Evolutionary conservation across 2,113 vertebrate genomes (phyloP).

Genomic region (Notothenia coriiceps): DNA sequence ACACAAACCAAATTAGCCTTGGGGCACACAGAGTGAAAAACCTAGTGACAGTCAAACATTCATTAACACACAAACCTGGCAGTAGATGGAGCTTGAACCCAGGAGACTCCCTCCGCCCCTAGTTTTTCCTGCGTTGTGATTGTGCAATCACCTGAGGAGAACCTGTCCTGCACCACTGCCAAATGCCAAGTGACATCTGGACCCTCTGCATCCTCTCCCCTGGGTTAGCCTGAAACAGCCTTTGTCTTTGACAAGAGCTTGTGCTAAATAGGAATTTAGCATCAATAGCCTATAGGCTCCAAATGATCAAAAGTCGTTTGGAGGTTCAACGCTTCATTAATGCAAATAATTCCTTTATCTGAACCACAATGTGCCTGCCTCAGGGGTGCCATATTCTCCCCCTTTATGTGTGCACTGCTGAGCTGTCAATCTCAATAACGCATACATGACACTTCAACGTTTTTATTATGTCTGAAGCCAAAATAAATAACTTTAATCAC

Average conservation of each 20-base stretch:
- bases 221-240: neutral
- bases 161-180: neutral
- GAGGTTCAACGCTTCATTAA: neutral
- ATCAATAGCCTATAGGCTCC: neutral
- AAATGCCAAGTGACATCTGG: neutral
- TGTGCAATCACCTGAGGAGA: neutral
- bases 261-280: neutral
- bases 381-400: neutral
- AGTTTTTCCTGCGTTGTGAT: neutral
- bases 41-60: neutral
- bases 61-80: conserved; percentile 15
- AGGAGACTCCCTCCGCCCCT: neutral
- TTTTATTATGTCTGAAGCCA: neutral
- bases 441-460: neutral
- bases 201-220: conserved; percentile 10
- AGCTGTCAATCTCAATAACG: neutral
- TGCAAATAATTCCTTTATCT: neutral
- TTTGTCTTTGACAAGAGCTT: neutral
- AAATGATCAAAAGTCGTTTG: no score
- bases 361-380: neutral
- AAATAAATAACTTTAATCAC: neutral
- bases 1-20: neutral
- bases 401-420: neutral
- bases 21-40: neutral
- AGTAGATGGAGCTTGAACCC: neutral